phyloP scores from a whole-genome alignment of 2,888 invertebrate species.

The Trissonchulus latispiculum region DNA sequence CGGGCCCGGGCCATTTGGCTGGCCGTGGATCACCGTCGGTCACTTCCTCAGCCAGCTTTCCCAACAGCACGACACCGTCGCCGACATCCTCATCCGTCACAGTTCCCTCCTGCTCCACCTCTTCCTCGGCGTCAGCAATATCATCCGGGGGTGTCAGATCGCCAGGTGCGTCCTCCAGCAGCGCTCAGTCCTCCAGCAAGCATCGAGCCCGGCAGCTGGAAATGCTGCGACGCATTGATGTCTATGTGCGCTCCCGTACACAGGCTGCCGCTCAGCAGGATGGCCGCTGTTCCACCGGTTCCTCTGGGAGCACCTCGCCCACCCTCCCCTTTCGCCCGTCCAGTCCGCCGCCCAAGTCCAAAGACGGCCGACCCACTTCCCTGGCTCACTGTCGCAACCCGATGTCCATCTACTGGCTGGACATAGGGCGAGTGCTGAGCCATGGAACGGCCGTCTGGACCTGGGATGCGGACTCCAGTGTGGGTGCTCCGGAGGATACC shows the following conservation, averaged over 20 bases:
- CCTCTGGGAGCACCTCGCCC: neutral
- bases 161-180: neutral
- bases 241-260: conserved; percentile 43
- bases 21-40: neutral
- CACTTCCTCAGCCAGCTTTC: neutral
- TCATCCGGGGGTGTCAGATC: neutral
- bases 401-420: conserved; percentile 71
- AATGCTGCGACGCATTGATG: conserved; percentile 58
- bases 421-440: conserved; percentile 55
- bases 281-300: neutral
- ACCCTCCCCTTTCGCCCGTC: conserved; percentile 21
- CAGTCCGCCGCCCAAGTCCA: conserved; percentile 22
- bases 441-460: conserved; percentile 50
- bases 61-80: neutral
- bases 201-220: conserved; percentile 58
- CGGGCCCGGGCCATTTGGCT: neutral
- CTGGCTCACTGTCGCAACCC: conserved; percentile 51
- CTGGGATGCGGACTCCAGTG: conserved; percentile 34
- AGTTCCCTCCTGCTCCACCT: neutral
- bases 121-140: neutral
- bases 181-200: conserved; percentile 40
- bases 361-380: neutral
- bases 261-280: neutral
- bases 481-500: conserved; percentile 65
- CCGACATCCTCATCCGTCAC: neutral